Base-by-base conservation (phyloP, 2,113 vertebrate genomes). In the Pagrus major region DNA sequence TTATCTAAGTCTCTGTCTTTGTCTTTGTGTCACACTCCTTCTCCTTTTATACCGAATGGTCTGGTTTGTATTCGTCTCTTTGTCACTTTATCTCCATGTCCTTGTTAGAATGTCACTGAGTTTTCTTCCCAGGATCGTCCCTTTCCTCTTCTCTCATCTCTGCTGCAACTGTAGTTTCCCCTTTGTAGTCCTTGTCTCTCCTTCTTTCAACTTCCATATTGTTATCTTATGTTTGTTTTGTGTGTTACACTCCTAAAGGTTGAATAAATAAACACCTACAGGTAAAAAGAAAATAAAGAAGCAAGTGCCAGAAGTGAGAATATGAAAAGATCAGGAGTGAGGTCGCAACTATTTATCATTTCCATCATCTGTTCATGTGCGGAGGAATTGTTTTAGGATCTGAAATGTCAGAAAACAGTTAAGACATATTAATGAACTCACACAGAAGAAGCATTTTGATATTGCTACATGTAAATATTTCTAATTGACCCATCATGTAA, bases 71-170 rank as follows among this genome's bases (percentile, higher is more conserved):
- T 89, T 87, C 23, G 16, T 80, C 49, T 61, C 14, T 84, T 76
- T 86, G 76, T 88, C 47, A 67, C 83, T 88, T 87, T 83, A 84
- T 88, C 85, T 84, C 54, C 3, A 11, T 44, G 76, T 78, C 71
- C 71, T 88, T 89, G 78, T 87, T 70, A 67, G 47, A 77, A 85
- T 63, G 63, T 84, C 81, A 78, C 66, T 42, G 52, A 60, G 71
- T 76, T 46, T 52, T 39, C 56, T 80, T 73, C 41, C 25, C 46
- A 72, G 16, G 23, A 60, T 73, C 35, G 7, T 72, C 27, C 47
- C 11, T 76, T 25, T 79, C 18, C 60, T 27, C 18, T 64, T 27
- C 39, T 35, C n/a, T 76, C 49, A 20, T 46, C 55, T 52, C 21
- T 56, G 9, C 61, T 44, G 54, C 56, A 33, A 35, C 42, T 74